Evolutionary conservation across 2,888 invertebrate species (phyloP), one percentile per base, ranked within the genome.

Genomic region (Lysandra bellargus): DNA sequence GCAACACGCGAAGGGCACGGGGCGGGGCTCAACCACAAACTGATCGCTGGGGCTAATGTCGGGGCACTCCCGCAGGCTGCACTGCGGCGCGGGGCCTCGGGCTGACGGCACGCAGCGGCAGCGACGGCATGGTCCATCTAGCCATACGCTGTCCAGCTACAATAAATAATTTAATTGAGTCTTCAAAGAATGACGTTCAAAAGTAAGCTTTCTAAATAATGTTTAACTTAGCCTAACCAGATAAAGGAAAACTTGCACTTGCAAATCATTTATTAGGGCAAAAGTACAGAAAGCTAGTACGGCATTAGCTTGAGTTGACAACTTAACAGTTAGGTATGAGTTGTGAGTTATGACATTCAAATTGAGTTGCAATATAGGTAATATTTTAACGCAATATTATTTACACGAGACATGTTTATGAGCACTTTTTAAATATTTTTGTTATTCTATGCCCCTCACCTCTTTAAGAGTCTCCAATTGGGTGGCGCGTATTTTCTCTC

Each of bases 121-220:
- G 57, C 93, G 91, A 64, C 96, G 95, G 85, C 97, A 97, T 37
- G 96, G 96, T 0, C 97, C 97, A 87, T 97, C 97, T 81, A 92
- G 86, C 97, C 97, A 97, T 0, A 89, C 93, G 1, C 95, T 95
- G 14, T 96, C 95, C 73, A 92, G 81, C 96, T 96, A 83, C 9
- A 64, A 49, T 49, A 0, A 49, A 49, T 3, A 49, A 2, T 3
- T 49, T 49, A 12, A 9, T 49, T 49, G 44, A 49, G 9, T 44
- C 44, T 44, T 44, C 9, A 44, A 44, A 44, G 2, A 44, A 44
- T 44, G 9, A 44, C 44, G 44, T 7, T 44, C 1, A 44, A 9
- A 44, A 44, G 0, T 9, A 44, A 44, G 44, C 44, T 44, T 9
- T 44, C 6, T 44, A 7, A 1, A 44, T 44, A 7, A 44, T 1